These are phyloP conservation scores for Stichodactyla helianthus DNA, from an alignment of 64 coral and sea anemone genomes.

Conservation along the genomic window DNA sequence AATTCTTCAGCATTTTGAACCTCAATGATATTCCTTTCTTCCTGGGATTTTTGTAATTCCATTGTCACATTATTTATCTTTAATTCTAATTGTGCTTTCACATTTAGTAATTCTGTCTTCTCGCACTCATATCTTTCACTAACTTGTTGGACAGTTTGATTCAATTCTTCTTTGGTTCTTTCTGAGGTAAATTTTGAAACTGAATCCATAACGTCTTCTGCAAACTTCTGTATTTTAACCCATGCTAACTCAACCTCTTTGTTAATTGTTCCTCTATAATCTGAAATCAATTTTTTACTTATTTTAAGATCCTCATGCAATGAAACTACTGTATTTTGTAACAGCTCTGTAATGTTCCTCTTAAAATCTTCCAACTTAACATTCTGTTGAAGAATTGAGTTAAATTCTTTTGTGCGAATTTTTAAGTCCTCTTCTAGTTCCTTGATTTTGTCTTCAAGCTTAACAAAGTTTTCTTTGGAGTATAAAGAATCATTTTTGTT, in stretches of 20 bases:
- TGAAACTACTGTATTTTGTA: slow-evolving; percentile 13
- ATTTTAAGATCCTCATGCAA: slow-evolving; percentile 18
- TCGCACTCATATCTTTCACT: slow-evolving; percentile 45
- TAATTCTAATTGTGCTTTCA: slow-evolving; percentile 31
- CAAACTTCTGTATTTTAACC: slow-evolving; percentile 1
- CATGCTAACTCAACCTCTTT: slow-evolving; percentile 9
- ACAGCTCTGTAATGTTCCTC: slow-evolving; percentile 5
- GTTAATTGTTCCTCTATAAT: slow-evolving; percentile 13
- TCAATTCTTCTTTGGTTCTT: slow-evolving; percentile 40
- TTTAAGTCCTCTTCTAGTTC: slow-evolving; percentile 30
- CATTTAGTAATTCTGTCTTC: slow-evolving; percentile 35
- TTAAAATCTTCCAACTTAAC: slow-evolving; percentile 9
- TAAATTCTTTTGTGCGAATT: slow-evolving; percentile 1
- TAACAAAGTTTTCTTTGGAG: slow-evolving; percentile 3
- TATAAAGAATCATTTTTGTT: slow-evolving; percentile 26
- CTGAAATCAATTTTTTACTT: slow-evolving; percentile 9
- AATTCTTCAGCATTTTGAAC: slow-evolving; percentile 25
- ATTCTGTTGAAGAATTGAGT: slow-evolving; percentile 3
- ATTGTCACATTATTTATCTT: slow-evolving; percentile 33
- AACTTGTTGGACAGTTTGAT: slow-evolving; percentile 36
- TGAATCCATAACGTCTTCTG: neutral
- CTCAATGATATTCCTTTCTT: slow-evolving; percentile 19
- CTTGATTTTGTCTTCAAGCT: slow-evolving; percentile 36
- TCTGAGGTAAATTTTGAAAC: slow-evolving; percentile 24
- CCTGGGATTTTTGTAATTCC: slow-evolving; percentile 34